These are phyloP conservation scores for Maccullochella peelii DNA, from an alignment of 2,113 vertebrate genomes.

Conservation along the genomic window DNA sequence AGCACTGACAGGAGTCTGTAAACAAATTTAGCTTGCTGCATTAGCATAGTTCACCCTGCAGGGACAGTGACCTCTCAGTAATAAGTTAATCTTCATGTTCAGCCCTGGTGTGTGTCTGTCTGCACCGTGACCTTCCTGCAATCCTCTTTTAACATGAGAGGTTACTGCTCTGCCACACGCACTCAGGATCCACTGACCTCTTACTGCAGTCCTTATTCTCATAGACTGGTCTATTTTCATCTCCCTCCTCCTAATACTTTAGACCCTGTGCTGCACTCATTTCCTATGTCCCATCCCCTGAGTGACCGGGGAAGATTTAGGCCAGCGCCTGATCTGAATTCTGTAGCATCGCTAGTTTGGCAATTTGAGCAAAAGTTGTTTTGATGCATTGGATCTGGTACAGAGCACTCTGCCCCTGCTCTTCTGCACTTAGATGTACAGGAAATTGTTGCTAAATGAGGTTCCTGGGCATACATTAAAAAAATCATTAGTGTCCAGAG, in stretches of 20 bases:
- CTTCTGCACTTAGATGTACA: neutral
- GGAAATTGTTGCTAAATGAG: neutral
- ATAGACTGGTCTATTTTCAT: slow-evolving; percentile 51
- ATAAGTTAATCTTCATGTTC: slow-evolving; percentile 55
- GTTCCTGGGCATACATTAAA: neutral
- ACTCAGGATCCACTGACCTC: slow-evolving; percentile 29
- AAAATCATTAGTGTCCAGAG: neutral
- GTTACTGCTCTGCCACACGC: slow-evolving; percentile 4
- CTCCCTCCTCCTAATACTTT: slow-evolving; percentile 43
- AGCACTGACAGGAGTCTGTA: neutral
- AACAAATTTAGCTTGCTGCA: neutral
- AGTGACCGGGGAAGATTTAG: slow-evolving; percentile 66
- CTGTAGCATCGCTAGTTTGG: slow-evolving; percentile 44
- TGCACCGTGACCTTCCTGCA: slow-evolving; percentile 34
- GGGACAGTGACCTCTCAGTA: slow-evolving; percentile 41
- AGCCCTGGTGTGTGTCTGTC: slow-evolving; percentile 27
- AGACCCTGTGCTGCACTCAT: slow-evolving; percentile 53
- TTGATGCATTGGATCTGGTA: slow-evolving; percentile 29
- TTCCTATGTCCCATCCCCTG: slow-evolving; percentile 45
- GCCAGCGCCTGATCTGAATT: slow-evolving; percentile 70
- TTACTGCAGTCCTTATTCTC: slow-evolving; percentile 34
- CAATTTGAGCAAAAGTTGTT: slow-evolving; percentile 18
- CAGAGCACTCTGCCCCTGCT: neutral
- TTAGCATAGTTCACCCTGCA: slow-evolving; percentile 8
- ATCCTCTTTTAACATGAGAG: slow-evolving; percentile 36